Evolutionary conservation across 2,113 vertebrate genomes (phyloP).

Genomic region (Nesoenas mayeri): DNA sequence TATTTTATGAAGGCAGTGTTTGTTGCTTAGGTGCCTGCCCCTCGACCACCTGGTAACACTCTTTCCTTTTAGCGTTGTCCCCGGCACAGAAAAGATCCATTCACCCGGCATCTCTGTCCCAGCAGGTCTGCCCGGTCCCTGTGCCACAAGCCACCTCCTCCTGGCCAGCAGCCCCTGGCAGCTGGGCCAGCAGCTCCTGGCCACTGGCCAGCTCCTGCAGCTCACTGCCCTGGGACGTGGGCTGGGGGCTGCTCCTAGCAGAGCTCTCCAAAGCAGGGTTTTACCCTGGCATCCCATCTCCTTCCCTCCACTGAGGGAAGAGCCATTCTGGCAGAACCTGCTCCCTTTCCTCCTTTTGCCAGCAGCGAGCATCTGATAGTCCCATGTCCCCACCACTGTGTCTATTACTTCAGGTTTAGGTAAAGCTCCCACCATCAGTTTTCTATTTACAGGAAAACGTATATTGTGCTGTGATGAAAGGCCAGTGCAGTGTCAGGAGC

Average conservation of each 20-base stretch:
- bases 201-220: neutral
- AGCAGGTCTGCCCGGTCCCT: neutral
- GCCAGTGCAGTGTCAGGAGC: constrained; percentile 32
- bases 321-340: neutral
- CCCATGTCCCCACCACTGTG: fast-evolving
- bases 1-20: constrained; percentile 42
- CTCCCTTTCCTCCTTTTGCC: neutral
- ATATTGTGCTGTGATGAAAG: constrained; percentile 52
- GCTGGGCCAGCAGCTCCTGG: neutral
- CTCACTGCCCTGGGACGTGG: neutral
- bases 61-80: constrained; percentile 13
- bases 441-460: constrained; percentile 49
- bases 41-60: constrained; percentile 49
- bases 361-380: neutral
- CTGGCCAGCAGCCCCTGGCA: neutral
- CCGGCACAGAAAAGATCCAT: constrained; percentile 44
- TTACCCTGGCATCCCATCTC: neutral
- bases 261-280: neutral
- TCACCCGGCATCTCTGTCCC: neutral
- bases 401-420: neutral
- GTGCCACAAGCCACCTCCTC: neutral
- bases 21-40: constrained; percentile 24
- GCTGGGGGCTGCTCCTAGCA: neutral
- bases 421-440: neutral
- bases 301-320: fast-evolving